These are phyloP conservation scores for Carterocephalus palaemon DNA, from an alignment of 2,888 invertebrate species.

Conservation along the genomic window DNA sequence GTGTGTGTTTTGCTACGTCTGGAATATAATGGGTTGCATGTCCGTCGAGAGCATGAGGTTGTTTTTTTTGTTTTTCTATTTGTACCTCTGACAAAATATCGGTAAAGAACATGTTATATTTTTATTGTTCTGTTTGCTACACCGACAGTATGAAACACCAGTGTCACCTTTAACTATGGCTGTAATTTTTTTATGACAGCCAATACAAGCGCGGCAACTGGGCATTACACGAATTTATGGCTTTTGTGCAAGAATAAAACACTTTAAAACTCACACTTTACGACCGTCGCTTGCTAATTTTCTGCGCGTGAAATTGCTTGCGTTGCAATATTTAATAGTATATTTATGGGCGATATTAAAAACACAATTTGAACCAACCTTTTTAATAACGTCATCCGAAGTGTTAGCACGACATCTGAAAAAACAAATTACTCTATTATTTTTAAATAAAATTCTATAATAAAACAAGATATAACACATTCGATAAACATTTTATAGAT, in stretches of 20 bases:
- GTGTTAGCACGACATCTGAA: slow-evolving; percentile 33
- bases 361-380: slow-evolving; percentile 31
- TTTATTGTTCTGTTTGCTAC: not conserved
- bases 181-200: slow-evolving; percentile 25
- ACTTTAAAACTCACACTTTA: slow-evolving; percentile 19
- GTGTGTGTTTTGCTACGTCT: no score
- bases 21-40: no score
- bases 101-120: not conserved
- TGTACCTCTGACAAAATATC: no score
- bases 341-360: slow-evolving; percentile 23
- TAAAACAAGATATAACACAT: not conserved
- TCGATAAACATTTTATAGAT: no score
- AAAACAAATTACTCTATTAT: slow-evolving; percentile 26
- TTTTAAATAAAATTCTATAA: not conserved
- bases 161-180: not conserved
- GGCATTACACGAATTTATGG: slow-evolving; percentile 11
- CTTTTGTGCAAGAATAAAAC: slow-evolving; percentile 19
- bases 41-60: no score
- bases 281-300: slow-evolving; percentile 25
- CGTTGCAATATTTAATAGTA: slow-evolving; percentile 28
- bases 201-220: slow-evolving; percentile 1
- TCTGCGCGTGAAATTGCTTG: slow-evolving; percentile 27
- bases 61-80: no score
- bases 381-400: slow-evolving; percentile 34
- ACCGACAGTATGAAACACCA: no score